Conservation (phyloP, 2,797 vertebrate species). For the Hirundo rustica region DNA sequence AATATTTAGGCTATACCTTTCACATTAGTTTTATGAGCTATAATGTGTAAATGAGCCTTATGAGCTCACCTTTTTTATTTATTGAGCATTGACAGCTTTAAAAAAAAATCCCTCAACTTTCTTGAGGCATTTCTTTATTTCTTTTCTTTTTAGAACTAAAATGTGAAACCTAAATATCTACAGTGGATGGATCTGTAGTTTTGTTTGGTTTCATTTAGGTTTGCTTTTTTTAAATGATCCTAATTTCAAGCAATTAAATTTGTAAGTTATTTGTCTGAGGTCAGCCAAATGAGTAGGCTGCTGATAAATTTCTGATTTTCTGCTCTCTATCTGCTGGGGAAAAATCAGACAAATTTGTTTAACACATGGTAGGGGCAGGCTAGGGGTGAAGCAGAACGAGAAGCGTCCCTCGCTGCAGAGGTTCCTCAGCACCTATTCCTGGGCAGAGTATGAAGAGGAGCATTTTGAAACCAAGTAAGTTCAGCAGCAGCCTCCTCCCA, state of each 20-base stretch:
- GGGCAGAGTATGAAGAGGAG: slow-evolving; percentile 85
- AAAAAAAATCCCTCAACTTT: neutral
- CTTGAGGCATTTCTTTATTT: neutral
- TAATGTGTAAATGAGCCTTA: neutral
- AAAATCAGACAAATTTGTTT: neutral
- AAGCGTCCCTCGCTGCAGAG: slow-evolving; percentile 87
- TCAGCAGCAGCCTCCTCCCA: neutral
- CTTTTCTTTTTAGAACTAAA: neutral
- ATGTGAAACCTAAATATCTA: neutral
- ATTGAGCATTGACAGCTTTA: neutral
- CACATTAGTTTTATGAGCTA: fast-evolving
- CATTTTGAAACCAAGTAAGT: slow-evolving; percentile 86
- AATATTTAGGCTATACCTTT: neutral
- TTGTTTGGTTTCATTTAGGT: neutral
- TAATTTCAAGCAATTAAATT: neutral
- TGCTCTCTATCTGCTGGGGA: neutral
- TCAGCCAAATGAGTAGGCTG: neutral
- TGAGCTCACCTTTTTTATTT: neutral
- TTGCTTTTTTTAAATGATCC: too few species aligned
- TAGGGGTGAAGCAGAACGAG: slow-evolving; percentile 80
- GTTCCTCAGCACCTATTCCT: slow-evolving; percentile 88
- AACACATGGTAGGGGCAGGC: slow-evolving; percentile 67
- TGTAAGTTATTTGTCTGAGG: neutral
- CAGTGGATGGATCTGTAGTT: neutral
- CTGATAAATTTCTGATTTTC: neutral